Evolutionary conservation across 2,113 vertebrate genomes (phyloP).

Genomic region (Rutilus rutilus): DNA sequence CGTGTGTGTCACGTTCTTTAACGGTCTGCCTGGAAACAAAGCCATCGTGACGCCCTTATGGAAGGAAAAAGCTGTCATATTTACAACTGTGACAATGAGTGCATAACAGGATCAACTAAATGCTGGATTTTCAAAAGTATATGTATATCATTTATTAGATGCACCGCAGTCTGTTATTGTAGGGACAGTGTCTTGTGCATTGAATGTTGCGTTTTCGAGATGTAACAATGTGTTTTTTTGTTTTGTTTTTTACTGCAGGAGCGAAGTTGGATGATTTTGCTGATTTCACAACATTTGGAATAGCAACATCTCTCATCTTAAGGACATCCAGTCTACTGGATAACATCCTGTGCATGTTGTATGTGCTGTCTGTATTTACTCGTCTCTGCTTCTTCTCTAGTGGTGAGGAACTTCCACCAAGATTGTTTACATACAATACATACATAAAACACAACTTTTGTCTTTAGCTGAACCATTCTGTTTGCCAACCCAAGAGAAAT

Average conservation of each 20-base stretch:
- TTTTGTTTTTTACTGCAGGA: conserved; percentile 70
- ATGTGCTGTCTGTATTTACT: conserved; percentile 81
- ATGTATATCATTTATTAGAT: too few species aligned
- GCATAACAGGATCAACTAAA: too few species aligned
- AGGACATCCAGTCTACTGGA: conserved; percentile 78
- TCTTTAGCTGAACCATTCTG: too few species aligned
- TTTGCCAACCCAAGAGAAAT: too few species aligned
- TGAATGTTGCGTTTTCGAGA: neutral
- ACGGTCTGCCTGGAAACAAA: too few species aligned
- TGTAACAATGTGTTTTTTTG: neutral
- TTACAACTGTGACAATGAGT: too few species aligned
- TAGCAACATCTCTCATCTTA: conserved; percentile 86
- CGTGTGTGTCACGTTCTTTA: too few species aligned
- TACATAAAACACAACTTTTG: neutral
- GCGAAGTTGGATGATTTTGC: conserved; percentile 90
- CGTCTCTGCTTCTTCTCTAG: conserved; percentile 89
- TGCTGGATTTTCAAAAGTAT: too few species aligned
- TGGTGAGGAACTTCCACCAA: conserved; percentile 68
- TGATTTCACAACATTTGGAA: conserved; percentile 90
- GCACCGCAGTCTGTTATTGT: too few species aligned
- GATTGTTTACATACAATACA: neutral
- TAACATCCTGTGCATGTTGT: conserved; percentile 82
- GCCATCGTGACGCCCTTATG: too few species aligned
- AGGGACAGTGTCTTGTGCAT: neutral
- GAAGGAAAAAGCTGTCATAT: too few species aligned